Percentiles rank a stretch among this genome's conserved stretches.
Conservation (phyloP, 2,113 vertebrate species). For the Pituophis catenifer region DNA sequence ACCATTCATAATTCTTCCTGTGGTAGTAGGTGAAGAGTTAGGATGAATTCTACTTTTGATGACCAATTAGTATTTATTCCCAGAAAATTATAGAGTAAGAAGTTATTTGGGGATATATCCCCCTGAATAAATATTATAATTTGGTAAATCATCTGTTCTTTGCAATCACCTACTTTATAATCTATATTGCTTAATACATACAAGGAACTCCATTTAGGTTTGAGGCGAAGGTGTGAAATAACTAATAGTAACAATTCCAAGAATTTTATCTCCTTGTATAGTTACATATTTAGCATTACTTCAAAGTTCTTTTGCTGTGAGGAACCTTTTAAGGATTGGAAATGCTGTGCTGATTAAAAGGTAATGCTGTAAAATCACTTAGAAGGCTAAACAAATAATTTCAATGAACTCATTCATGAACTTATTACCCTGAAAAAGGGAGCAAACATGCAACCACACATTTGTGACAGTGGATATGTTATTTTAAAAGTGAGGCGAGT, state of each 20-base stretch:
- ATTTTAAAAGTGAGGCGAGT: not conserved
- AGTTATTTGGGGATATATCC: slow-evolving; percentile 1
- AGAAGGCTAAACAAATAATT: slow-evolving; percentile 70
- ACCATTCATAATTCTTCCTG: slow-evolving; percentile 28
- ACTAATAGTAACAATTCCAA: slow-evolving; percentile 41
- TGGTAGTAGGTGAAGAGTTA: slow-evolving; percentile 19
- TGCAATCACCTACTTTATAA: not conserved
- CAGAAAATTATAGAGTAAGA: slow-evolving; percentile 26
- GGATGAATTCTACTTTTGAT: not conserved
- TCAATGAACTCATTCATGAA: slow-evolving; percentile 15
- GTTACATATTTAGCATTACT: slow-evolving; percentile 66
- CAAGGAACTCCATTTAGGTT: slow-evolving; percentile 31
- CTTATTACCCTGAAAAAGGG: not conserved
- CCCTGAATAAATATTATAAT: not conserved
- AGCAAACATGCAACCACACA: slow-evolving; percentile 6
- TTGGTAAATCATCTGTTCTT: slow-evolving; percentile 6
- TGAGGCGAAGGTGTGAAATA: slow-evolving; percentile 40
- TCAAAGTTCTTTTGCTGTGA: slow-evolving; percentile 69
- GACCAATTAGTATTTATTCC: slow-evolving; percentile 45
- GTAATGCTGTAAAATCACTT: slow-evolving; percentile 52
- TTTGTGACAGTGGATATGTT: slow-evolving; percentile 2
- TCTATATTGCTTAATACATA: slow-evolving; percentile 26
- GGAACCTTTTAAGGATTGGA: slow-evolving; percentile 59
- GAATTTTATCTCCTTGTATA: slow-evolving; percentile 36
- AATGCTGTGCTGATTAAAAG: slow-evolving; percentile 44